These are phyloP conservation scores for Polyergus mexicanus DNA, from an alignment of 1,140 invertebrate genomes.

Conservation along the genomic window DNA sequence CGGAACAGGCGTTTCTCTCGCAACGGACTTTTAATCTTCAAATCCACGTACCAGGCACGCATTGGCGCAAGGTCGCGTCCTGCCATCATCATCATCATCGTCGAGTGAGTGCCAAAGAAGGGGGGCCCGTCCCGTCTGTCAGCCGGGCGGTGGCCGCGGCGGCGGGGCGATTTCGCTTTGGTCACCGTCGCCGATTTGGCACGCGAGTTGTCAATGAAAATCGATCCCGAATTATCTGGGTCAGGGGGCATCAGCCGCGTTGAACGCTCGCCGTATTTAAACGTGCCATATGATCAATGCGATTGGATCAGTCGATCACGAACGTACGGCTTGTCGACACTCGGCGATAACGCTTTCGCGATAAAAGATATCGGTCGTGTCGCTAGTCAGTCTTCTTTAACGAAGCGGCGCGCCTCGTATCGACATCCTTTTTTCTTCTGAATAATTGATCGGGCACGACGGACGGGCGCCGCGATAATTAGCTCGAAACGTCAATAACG, in stretches of 20 bases:
- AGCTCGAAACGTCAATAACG: neutral
- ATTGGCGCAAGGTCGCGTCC: too few species aligned
- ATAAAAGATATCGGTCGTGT: conserved; percentile 34
- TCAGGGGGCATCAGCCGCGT: conserved; percentile 83
- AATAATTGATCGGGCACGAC: conserved; percentile 42
- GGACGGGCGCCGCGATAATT: conserved; percentile 38
- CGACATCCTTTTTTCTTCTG: conserved; percentile 15
- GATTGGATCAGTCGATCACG: conserved; percentile 71
- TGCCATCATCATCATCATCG: neutral
- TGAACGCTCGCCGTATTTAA: conserved; percentile 81
- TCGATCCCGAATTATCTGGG: conserved; percentile 81
- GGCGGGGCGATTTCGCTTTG: neutral
- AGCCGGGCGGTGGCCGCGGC: neutral
- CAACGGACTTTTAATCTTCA: neutral
- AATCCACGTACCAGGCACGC: neutral
- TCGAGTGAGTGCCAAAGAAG: conserved; percentile 13
- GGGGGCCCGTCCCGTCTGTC: neutral
- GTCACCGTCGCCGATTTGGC: conserved; percentile 75
- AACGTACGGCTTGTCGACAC: neutral
- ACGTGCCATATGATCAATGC: conserved; percentile 68
- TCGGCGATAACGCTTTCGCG: conserved; percentile 21
- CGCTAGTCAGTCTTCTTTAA: neutral
- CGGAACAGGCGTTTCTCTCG: neutral
- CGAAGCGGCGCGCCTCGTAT: neutral
- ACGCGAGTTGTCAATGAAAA: conserved; percentile 84